These are phyloP conservation scores for Temnopleurus reevesii DNA, from an alignment of 53 echinoderm and acorn worm species.

Conservation along the genomic window DNA sequence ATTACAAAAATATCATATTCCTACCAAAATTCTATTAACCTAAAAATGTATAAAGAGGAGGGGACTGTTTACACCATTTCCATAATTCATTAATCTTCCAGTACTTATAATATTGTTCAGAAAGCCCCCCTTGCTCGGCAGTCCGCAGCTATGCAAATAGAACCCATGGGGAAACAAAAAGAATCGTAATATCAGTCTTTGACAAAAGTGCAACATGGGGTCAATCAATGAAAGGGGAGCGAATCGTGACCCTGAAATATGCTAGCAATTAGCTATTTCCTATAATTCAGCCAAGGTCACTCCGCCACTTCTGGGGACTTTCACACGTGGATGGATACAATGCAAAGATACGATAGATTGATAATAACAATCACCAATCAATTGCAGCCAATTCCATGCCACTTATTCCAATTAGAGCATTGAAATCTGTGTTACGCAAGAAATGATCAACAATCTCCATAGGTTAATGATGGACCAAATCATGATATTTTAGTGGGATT, in stretches of 20 bases:
- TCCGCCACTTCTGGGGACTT: not conserved
- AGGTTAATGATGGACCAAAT: too few relatives aligned
- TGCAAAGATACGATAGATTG: not conserved
- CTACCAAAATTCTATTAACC: too few relatives aligned
- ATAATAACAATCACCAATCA: not conserved
- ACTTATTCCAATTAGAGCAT: too few relatives aligned
- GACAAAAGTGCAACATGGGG: conserved; percentile 7
- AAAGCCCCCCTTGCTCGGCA: not conserved
- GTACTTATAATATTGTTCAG: too few relatives aligned
- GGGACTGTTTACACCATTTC: not conserved
- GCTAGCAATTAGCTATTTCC: conserved; percentile 29
- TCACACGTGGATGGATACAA: not conserved
- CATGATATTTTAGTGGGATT: too few relatives aligned
- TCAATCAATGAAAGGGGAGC: not conserved
- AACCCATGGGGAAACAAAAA: conserved; percentile 13
- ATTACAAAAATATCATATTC: too few relatives aligned
- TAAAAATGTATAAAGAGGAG: too few relatives aligned
- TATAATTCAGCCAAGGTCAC: conserved; percentile 14
- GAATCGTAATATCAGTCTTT: not conserved
- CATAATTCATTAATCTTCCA: not conserved
- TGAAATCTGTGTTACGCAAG: too few relatives aligned
- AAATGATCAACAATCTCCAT: too few relatives aligned
- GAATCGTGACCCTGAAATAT: conserved; percentile 15
- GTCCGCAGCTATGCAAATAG: conserved; percentile 17
- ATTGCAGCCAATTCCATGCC: not conserved